Evolutionary conservation across 2,888 invertebrate species (phyloP).

Genomic region (Galerucella pusilla): DNA sequence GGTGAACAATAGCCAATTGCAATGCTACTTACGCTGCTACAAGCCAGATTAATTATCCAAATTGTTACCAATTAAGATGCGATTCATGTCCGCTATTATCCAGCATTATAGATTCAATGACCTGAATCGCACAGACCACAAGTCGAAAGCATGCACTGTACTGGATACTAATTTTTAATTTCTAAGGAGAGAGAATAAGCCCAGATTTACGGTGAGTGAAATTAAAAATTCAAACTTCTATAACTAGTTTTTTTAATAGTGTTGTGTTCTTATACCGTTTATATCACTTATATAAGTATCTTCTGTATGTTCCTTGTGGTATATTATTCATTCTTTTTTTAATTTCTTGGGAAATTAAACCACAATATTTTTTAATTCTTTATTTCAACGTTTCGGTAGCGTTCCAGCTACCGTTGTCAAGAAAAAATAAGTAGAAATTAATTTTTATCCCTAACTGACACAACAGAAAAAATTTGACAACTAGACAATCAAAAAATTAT

Average conservation of each 20-base stretch:
- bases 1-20: conserved; percentile 66
- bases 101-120: conserved; percentile 54
- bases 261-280: too few relatives aligned
- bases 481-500: too few relatives aligned
- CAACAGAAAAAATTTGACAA: too few relatives aligned
- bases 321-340: too few relatives aligned
- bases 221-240: not conserved
- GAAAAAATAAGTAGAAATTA: too few relatives aligned
- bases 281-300: too few relatives aligned
- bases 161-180: conserved; percentile 32
- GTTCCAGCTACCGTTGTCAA: too few relatives aligned
- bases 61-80: conserved; percentile 70
- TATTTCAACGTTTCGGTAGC: too few relatives aligned
- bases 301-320: too few relatives aligned
- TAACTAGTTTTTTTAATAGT: not conserved
- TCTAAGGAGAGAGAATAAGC: conserved; percentile 17
- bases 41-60: conserved; percentile 67
- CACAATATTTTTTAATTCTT: too few relatives aligned
- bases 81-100: conserved; percentile 66
- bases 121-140: conserved; percentile 29
- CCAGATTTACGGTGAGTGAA: not conserved
- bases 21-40: conserved; percentile 63
- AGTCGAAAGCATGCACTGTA: conserved; percentile 16
- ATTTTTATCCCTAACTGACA: too few relatives aligned
- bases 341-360: too few relatives aligned